Base-by-base conservation (phyloP, 2,797 vertebrate species). In the Danio aesculapii region DNA sequence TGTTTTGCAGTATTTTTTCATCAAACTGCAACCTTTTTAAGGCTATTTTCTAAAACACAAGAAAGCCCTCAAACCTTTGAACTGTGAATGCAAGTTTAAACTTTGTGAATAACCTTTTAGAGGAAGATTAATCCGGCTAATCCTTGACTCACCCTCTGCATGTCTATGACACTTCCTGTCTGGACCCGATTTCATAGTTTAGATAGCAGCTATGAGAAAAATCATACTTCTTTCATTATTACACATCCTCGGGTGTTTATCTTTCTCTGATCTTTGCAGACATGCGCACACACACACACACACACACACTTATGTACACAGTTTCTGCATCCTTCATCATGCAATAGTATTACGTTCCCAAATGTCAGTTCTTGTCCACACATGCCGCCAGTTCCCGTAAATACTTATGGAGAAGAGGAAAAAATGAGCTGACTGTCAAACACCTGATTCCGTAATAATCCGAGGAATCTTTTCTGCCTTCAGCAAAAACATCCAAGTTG, bases 121-220 rank as follows among this genome's bases (percentile, higher is more conserved):
- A 52, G 41, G 66, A 76, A 76, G 14, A 68, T 77, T 47, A 69
- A 11, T 63, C 47, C 71, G 2, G 62, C 47, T 67, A 49, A 81
- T 39, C 59, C n/a, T 19, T 79, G 84, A 81, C 69, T 76, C 72
- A 82, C n/a, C 12, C 10, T 12, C 17, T 75, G 58, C 46, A 21
- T 10, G 83, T 83, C 66, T 87, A 59, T 59, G 41, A 44, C 21
- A 74, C 75, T 83, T 87, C 83, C 83, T 82, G 78, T 77, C 69
- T 75, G 17, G 4, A 12, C n/a, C 43, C 79, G 52, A 85, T 49
- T 57, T 75, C 16, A 49, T 79, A n/a, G 8, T 30, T 76, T 16
- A 0, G 64, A 71, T 57, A 8, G 41, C 58, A 67, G 21, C 9
- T 0, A 57, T 50, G 13, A 69, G 9, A 46, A 7, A 52, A 46